Conservation (phyloP, 2,797 vertebrate species). For the Gymnopithys bicolor region DNA sequence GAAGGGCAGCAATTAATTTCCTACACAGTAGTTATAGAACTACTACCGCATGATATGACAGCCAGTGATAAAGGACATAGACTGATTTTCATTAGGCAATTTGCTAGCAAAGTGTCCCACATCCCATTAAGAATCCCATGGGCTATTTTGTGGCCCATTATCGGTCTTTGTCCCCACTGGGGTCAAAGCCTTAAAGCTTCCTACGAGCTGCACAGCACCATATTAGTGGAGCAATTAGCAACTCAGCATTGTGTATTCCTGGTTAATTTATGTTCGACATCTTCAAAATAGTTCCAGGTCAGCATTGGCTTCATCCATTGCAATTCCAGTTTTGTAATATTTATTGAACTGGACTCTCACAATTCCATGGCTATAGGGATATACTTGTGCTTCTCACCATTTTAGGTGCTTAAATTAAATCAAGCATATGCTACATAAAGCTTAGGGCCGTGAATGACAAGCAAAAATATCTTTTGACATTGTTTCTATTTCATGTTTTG, state of each 20-base stretch:
- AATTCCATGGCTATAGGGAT: not conserved
- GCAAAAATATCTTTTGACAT: not conserved
- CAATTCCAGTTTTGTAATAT: not conserved
- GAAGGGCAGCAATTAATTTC: not conserved
- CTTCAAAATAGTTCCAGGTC: not conserved
- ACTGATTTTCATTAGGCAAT: not conserved
- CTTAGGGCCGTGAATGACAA: not conserved
- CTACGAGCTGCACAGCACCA: not conserved
- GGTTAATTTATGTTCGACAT: not conserved
- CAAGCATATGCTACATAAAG: not conserved
- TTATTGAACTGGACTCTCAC: not conserved
- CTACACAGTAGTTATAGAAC: not conserved
- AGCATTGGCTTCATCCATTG: not conserved
- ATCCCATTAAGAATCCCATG: not conserved
- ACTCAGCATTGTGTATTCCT: not conserved
- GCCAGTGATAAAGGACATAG: not conserved
- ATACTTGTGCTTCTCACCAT: not conserved
- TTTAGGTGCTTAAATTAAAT: not conserved
- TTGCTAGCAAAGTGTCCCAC: not conserved
- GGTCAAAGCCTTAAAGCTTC: not conserved
- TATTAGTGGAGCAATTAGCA: not conserved
- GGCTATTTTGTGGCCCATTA: not conserved
- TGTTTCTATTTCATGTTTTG: constrained; percentile 2
- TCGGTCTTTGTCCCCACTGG: not conserved
- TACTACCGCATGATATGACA: not conserved